These are phyloP conservation scores for Andrena fulva DNA, from an alignment of 2,888 invertebrate species.

Conservation along the genomic window DNA sequence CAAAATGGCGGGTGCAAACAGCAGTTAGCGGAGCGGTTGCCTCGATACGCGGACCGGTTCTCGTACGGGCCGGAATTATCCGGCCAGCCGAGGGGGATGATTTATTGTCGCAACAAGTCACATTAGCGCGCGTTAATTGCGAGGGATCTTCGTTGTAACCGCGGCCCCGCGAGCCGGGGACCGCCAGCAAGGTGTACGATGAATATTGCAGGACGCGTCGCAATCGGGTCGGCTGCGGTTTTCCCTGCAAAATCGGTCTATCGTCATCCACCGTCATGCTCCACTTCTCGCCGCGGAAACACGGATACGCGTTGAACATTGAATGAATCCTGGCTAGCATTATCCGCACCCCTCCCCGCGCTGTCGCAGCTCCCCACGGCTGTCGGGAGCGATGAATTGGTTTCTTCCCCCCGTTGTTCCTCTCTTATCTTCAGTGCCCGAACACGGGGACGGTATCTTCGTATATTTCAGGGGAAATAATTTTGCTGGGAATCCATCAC, in stretches of 20 bases:
- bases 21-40: background rate
- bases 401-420: background rate
- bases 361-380: conserved; percentile 27
- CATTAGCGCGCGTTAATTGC: conserved; percentile 62
- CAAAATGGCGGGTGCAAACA: background rate
- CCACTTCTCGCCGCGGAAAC: conserved; percentile 45
- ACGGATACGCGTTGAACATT: background rate
- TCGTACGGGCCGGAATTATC: conserved; percentile 8
- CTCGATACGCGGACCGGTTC: background rate
- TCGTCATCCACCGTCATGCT: conserved; percentile 44
- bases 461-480: background rate
- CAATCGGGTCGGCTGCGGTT: conserved; percentile 56
- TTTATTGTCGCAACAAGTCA: conserved; percentile 56
- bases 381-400: conserved; percentile 8
- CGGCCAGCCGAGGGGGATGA: conserved; percentile 40
- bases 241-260: conserved; percentile 54
- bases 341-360: background rate
- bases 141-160: conserved; percentile 37
- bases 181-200: conserved; percentile 26
- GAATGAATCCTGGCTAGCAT: conserved; percentile 20
- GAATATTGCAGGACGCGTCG: conserved; percentile 52
- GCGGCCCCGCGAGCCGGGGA: conserved; percentile 11
- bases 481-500: conserved; percentile 1
- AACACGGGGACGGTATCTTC: background rate
- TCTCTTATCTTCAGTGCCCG: background rate